Percentiles rank a stretch among this genome's conserved stretches.
phyloP scores from a whole-genome alignment of 2,888 invertebrate genomes.

The Pelosia muscerda region DNA sequence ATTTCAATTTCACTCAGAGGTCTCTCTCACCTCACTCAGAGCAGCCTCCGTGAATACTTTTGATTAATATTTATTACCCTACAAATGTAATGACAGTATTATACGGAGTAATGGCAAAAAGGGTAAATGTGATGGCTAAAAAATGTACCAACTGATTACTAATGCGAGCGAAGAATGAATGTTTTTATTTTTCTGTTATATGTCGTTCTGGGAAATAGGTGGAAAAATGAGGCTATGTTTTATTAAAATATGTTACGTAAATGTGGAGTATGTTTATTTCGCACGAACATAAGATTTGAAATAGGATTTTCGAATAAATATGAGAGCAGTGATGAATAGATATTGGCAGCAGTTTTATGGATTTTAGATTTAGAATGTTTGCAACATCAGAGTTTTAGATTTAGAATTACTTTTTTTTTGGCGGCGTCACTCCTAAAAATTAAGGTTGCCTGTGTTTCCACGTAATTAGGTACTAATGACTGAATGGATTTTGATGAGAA shows the following conservation, averaged over 20 bases:
- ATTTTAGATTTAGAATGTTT: neutral
- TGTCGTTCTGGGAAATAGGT: conserved; percentile 3
- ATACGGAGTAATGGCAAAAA: conserved; percentile 14
- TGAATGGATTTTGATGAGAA: too few relatives aligned
- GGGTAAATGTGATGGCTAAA: conserved; percentile 14
- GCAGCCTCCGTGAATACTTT: conserved; percentile 12
- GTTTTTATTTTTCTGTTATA: conserved; percentile 12
- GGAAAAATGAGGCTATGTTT: conserved; percentile 5
- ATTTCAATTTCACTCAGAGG: conserved; percentile 43
- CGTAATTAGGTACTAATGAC: too few relatives aligned
- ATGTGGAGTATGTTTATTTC: neutral
- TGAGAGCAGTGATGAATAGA: neutral
- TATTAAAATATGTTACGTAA: conserved; percentile 4
- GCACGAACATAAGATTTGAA: neutral
- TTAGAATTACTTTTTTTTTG: too few relatives aligned
- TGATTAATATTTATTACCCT: conserved; percentile 41
- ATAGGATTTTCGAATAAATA: neutral
- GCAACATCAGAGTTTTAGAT: too few relatives aligned
- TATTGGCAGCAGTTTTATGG: neutral
- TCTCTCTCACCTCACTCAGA: conserved; percentile 6
- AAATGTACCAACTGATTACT: conserved; percentile 10
- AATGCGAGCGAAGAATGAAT: neutral
- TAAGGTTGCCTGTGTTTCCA: too few relatives aligned
- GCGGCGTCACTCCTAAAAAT: too few relatives aligned
- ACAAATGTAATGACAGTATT: conserved; percentile 26